A percentile compares a stretch with the other conserved stretches of the same genome.
Evolutionary conservation across 2,113 vertebrate genomes (phyloP).

Genomic region (Scatophagus argus): DNA sequence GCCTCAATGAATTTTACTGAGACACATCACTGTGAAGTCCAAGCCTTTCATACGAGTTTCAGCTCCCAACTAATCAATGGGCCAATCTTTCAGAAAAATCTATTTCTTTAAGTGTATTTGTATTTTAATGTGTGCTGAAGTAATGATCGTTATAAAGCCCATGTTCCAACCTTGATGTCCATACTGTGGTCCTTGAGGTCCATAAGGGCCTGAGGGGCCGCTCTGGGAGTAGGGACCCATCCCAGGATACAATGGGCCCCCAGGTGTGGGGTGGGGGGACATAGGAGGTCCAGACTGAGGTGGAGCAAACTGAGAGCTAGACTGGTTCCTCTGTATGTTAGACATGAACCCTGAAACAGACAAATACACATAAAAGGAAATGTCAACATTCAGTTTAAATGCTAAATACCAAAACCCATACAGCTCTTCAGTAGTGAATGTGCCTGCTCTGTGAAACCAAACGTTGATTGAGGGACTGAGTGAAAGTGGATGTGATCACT

Average conservation of each 20-base stretch:
- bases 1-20: too few relatives aligned
- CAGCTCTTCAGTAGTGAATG: background rate
- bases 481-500: background rate
- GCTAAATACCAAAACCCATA: background rate
- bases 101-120: too few relatives aligned
- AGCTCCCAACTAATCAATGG: too few relatives aligned
- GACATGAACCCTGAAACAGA: slow-evolving; percentile 89
- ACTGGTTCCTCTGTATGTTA: slow-evolving; percentile 91
- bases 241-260: slow-evolving; percentile 90
- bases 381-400: background rate
- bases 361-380: slow-evolving; percentile 23
- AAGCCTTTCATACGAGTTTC: too few relatives aligned
- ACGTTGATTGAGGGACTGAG: slow-evolving; percentile 5
- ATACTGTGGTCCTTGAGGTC: slow-evolving; percentile 92
- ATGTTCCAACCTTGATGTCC: slow-evolving; percentile 91
- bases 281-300: slow-evolving; percentile 92
- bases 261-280: slow-evolving; percentile 93
- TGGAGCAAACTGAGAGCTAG: slow-evolving; percentile 90
- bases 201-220: slow-evolving; percentile 89
- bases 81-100: too few relatives aligned
- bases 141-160: background rate
- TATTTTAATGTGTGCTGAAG: background rate
- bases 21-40: too few relatives aligned
- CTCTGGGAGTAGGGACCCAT: slow-evolving; percentile 91
- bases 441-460: slow-evolving; percentile 19